These are phyloP conservation scores for Antedon mediterranea DNA, from an alignment of 53 echinoderm and acorn worm genomes.

Conservation along the genomic window DNA sequence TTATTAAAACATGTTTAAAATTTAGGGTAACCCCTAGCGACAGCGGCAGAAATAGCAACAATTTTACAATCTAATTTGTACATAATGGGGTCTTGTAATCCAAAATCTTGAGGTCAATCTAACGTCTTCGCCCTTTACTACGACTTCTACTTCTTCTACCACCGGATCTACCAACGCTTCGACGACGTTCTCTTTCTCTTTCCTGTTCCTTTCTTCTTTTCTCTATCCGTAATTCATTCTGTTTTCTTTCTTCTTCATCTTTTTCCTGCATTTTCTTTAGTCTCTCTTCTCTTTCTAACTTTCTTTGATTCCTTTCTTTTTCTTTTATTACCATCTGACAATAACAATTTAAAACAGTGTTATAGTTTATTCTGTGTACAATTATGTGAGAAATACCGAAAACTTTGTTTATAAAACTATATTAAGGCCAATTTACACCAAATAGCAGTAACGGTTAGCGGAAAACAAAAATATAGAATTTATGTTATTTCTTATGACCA, in stretches of 20 bases:
- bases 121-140: constrained; percentile 4
- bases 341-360: neutral
- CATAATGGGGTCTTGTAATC: neutral
- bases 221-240: neutral
- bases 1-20: neutral
- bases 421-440: too few relatives aligned
- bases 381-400: too few relatives aligned
- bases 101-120: neutral
- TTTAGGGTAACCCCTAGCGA: neutral
- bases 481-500: too few relatives aligned
- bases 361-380: too few relatives aligned
- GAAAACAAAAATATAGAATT: too few relatives aligned
- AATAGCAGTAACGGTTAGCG: too few relatives aligned
- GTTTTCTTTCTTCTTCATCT: neutral
- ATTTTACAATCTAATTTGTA: neutral
- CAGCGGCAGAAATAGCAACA: neutral
- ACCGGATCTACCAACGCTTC: neutral
- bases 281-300: constrained; percentile 11
- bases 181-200: neutral
- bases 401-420: too few relatives aligned
- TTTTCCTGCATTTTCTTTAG: constrained; percentile 13
- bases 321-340: neutral
- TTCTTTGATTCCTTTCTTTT: neutral
- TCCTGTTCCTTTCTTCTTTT: constrained; percentile 1
- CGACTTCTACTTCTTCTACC: constrained; percentile 12